Evolutionary conservation across 1,140 invertebrate genomes (phyloP).

Genomic region (Bombus affinis): DNA sequence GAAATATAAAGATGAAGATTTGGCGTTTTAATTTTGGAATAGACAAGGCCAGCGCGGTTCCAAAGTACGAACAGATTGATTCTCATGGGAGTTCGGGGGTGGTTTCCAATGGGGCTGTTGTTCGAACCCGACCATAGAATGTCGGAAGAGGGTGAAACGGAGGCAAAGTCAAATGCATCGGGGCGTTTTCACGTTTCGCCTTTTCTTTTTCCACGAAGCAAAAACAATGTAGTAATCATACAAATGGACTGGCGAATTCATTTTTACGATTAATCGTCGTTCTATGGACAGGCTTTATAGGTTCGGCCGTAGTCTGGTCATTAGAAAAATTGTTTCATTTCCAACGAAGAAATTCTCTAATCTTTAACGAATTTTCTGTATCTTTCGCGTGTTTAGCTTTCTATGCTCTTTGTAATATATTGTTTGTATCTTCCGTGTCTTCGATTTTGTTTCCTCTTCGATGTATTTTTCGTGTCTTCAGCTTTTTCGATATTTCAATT

Average conservation of each 20-base stretch:
- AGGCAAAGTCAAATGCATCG: slow-evolving; percentile 15
- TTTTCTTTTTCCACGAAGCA: background rate
- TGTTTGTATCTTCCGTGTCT: background rate
- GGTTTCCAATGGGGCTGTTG: slow-evolving; percentile 6
- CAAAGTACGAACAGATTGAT: slow-evolving; percentile 41
- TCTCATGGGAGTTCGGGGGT: slow-evolving; percentile 19
- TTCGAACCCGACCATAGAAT: slow-evolving; percentile 10
- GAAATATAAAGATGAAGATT: background rate
- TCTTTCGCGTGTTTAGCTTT: background rate
- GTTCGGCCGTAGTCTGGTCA: background rate
- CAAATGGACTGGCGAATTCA: slow-evolving; percentile 38
- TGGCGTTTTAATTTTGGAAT: slow-evolving; percentile 40
- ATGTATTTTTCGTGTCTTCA: no score
- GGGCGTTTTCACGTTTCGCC: background rate
- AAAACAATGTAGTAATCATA: slow-evolving; percentile 23
- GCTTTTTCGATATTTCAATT: no score
- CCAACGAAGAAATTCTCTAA: background rate
- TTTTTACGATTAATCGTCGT: slow-evolving; percentile 8
- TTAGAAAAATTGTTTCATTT: slow-evolving; percentile 6
- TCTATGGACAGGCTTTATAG: background rate
- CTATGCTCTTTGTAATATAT: background rate
- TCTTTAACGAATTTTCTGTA: background rate
- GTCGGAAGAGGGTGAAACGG: background rate
- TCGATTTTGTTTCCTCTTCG: background rate
- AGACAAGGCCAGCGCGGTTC: background rate